Evolutionary conservation across 2,797 vertebrate genomes (phyloP), one percentile per base, ranked within the genome.

Genomic region (Botia kubotai): DNA sequence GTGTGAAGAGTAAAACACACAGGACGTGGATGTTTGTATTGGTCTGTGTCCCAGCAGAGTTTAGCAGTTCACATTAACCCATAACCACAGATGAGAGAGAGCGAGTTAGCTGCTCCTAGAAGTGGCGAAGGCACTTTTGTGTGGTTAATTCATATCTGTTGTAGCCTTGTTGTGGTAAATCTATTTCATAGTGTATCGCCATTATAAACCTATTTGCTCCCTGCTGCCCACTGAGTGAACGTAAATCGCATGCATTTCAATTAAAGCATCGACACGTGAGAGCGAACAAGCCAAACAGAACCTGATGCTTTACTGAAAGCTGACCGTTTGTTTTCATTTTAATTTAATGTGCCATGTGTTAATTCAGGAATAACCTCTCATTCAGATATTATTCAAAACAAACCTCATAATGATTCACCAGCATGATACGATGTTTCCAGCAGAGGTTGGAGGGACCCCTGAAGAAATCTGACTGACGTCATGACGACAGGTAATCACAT

Each of bases 21-120:
- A 87, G 87, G 87, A 82, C 79, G 50, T 83, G 82, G 84, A 80
- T 85, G 81, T 89, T 87, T 86, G 84, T 83, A 78, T 84, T 83
- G 86, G 85, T 79, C 75, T 63, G 33, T 33, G 53, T 85, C 85
- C 86, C 81, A 70, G 82, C 58, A 84, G 79, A 84, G 84, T 85
- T 85, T 82, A 80, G 82, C 73, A 77, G 74, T 86, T 83, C 82
- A 86, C 70, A 73, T 80, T 82, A 83, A 65, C 66, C 83, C 70
- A 67, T 82, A 80, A 84, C 79, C 81, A 48, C 85, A 81, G 68
- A 80, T 74, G 26, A 69, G 73, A 84, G 75, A 71, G 78, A 85
- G 86, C 62, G 65, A 74, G 81, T 77, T 82, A 73, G 79, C 81
- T 80, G 60, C 73, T 79, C 80, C 76, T 77, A 82, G 82, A 86